These are phyloP conservation scores for Nothocercus julius DNA, from an alignment of 2,113 vertebrate species.

Conservation along the genomic window DNA sequence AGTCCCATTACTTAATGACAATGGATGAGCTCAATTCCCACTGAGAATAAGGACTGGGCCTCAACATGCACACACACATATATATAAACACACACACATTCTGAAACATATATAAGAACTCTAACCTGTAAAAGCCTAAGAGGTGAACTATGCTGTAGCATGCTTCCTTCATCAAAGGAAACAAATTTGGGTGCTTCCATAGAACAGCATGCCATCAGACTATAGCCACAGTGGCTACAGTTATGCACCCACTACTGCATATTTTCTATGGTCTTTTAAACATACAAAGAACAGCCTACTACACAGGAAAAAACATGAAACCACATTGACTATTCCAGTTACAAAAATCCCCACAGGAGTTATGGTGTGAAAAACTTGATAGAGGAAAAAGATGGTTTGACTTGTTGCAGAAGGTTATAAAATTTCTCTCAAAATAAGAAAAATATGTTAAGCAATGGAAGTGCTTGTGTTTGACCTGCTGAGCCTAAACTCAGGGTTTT, in stretches of 20 bases:
- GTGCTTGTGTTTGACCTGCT: not conserved
- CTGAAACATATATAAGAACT: not conserved
- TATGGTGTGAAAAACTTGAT: not conserved
- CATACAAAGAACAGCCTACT: not conserved
- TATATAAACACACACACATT: not conserved
- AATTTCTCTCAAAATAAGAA: not conserved
- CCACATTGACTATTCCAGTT: not conserved
- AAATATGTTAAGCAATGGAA: not conserved
- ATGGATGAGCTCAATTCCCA: not conserved
- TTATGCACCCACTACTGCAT: not conserved
- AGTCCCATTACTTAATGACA: not conserved
- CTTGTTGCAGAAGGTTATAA: not conserved
- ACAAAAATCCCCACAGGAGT: not conserved
- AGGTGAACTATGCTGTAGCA: not conserved
- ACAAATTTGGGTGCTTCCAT: not conserved
- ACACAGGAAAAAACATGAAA: not conserved
- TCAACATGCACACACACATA: not conserved
- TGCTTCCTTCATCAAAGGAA: not conserved
- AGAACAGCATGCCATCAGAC: not conserved
- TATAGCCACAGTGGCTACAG: not conserved
- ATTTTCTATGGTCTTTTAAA: not conserved
- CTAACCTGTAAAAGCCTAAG: fast-evolving
- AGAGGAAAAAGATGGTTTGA: not conserved
- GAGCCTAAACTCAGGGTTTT: not conserved
- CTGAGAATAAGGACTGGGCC: not conserved